phyloP scores from a whole-genome alignment of 2,797 vertebrate genomes.

The Naso thynnoides region DNA sequence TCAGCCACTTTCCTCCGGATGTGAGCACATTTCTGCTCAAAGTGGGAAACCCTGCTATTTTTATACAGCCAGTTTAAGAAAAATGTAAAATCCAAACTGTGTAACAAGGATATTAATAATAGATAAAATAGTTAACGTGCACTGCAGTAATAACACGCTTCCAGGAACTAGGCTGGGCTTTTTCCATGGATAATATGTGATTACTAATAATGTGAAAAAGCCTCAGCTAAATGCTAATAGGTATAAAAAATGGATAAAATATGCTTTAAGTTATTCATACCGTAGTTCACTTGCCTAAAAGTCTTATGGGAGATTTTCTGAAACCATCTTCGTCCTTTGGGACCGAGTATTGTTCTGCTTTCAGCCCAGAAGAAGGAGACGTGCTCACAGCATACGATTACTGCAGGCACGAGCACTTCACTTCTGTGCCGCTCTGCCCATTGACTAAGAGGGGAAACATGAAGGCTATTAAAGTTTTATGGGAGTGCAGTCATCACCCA shows the following conservation, averaged over 20 bases:
- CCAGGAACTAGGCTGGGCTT: constrained; percentile 13
- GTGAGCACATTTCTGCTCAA: constrained; percentile 16
- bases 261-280: constrained; percentile 51
- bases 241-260: constrained; percentile 47
- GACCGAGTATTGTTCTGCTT: constrained; percentile 48
- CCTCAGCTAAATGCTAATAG: constrained; percentile 45
- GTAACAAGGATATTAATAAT: constrained; percentile 30
- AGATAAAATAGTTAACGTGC: constrained; percentile 31
- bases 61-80: constrained; percentile 17
- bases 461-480: constrained; percentile 75
- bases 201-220: constrained; percentile 47
- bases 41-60: constrained; percentile 10
- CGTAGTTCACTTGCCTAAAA: constrained; percentile 41
- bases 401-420: constrained; percentile 59
- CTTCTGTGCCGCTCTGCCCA: constrained; percentile 54
- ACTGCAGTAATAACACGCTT: constrained; percentile 27
- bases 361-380: constrained; percentile 40
- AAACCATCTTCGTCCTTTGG: constrained; percentile 50
- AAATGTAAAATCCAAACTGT: constrained; percentile 24
- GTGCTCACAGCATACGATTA: constrained; percentile 38
- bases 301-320: constrained; percentile 43
- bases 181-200: constrained; percentile 35
- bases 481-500: constrained; percentile 65
- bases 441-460: constrained; percentile 75
- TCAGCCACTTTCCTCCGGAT: constrained; percentile 1